Evolutionary conservation across 2,888 invertebrate species (phyloP).

Genomic region (Physocephala rufipes): DNA sequence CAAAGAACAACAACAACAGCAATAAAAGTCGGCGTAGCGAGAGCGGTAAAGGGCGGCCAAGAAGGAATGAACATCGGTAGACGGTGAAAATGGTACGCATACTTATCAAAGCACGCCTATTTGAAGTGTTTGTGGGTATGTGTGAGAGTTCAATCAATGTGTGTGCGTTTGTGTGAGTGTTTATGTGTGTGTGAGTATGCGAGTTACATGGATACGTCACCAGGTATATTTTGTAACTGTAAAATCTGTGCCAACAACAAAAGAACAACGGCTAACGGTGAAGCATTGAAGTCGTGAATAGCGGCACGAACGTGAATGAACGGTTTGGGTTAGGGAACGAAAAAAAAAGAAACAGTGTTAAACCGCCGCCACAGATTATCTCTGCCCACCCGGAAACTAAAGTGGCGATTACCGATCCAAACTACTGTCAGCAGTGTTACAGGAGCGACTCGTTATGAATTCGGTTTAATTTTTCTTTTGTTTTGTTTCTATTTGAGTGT

Average conservation of each 20-base stretch:
- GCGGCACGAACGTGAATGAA: slow-evolving; percentile 3
- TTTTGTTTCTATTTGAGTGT: too few species aligned
- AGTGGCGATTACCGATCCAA: neutral
- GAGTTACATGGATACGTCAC: slow-evolving; percentile 34
- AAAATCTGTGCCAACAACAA: slow-evolving; percentile 58
- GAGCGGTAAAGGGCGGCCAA: neutral
- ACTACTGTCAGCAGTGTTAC: slow-evolving; percentile 12
- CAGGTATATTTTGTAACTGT: slow-evolving; percentile 31
- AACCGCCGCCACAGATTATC: slow-evolving; percentile 18
- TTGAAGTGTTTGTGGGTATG: neutral
- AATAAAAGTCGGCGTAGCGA: too few species aligned
- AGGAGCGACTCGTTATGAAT: slow-evolving; percentile 40
- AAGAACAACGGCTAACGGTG: slow-evolving; percentile 37
- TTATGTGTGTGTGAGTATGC: slow-evolving; percentile 5
- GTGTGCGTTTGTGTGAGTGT: slow-evolving; percentile 2
- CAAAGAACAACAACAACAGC: slow-evolving; percentile 32
- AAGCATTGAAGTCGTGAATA: slow-evolving; percentile 38
- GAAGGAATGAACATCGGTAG: neutral
- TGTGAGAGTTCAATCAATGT: slow-evolving; percentile 28
- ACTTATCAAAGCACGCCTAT: neutral
- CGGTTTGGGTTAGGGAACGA: slow-evolving; percentile 29
- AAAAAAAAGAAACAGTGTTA: slow-evolving; percentile 38
- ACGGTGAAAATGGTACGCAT: neutral
- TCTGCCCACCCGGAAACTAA: neutral
- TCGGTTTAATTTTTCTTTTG: slow-evolving; percentile 43